Evolutionary conservation across 2,113 vertebrate species (phyloP), one percentile per base, ranked within the genome.

Genomic region (Stegastes partitus): DNA sequence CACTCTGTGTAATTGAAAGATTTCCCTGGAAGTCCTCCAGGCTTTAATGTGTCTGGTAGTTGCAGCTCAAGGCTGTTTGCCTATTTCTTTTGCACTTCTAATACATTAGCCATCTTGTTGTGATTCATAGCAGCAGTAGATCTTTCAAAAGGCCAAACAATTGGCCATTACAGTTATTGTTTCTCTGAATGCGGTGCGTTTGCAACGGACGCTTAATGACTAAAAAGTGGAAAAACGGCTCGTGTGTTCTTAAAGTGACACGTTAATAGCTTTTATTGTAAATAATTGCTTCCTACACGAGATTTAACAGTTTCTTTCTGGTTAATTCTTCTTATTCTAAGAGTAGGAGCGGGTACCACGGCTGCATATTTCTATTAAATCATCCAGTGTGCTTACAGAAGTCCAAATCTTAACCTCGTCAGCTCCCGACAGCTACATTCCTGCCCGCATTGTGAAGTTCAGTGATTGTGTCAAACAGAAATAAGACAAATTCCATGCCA

Each of bases 1-100:
- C 94, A 94, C 92, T 95, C 86, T 91, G 81, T 87, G 85, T 94
- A 94, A 95, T 94, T 95, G 93, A 95, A 94, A 93, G 91, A 92
- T 92, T 87, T 94, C 79, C 49, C 90, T 94, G 93, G 94, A 93
- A 81, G 86, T 79, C 65, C 79, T 93, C 92, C 94, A 94, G 90
- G 76, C 80, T 90, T 89, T 91, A 93, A 90, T 91, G 90, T 92
- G 93, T 93, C 85, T 90, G 85, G 74, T 86, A 86, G 90, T 91
- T 86, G 89, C 87, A 91, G 83, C 88, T 81, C 82, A 64, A 19
- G 55, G 87, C 85, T 89, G 82, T 91, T 91, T 87, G 82, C 76
- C 84, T 85, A 87, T 90, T 93, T 88, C 79, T 79, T 88, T 91
- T 92, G 64, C 91, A 92, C 91, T 88, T 90, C 79, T 87, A 85